phyloP scores from a whole-genome alignment of 2,113 vertebrate species.

The Hylia prasina region DNA sequence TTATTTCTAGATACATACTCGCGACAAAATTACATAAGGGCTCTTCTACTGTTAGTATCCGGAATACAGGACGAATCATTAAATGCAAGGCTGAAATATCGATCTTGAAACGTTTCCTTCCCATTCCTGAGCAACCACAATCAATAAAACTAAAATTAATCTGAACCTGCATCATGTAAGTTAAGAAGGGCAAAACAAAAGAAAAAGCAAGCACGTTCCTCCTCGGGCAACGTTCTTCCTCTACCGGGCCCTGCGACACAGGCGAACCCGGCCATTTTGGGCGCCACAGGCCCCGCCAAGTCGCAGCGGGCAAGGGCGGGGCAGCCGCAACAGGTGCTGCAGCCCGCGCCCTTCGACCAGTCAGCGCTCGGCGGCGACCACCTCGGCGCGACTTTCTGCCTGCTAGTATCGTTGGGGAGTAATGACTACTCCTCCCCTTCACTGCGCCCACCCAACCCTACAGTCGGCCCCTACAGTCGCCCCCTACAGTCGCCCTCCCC shows the following conservation, averaged over 20 bases:
- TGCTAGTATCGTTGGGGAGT: not conserved
- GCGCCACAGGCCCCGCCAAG: not conserved
- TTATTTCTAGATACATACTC: not conserved
- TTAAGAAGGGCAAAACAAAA: not conserved
- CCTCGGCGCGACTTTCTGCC: not conserved
- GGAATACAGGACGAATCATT: accelerated
- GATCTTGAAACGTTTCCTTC: not conserved
- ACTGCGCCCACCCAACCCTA: not conserved
- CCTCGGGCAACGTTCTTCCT: not conserved
- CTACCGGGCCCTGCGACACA: not conserved
- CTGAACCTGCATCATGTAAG: not conserved
- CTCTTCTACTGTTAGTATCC: not conserved
- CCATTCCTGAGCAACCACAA: not conserved
- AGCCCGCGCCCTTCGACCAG: not conserved
- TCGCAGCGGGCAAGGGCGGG: too few species aligned
- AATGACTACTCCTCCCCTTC: not conserved
- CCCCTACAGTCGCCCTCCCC: too few species aligned
- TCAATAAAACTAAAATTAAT: not conserved
- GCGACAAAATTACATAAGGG: not conserved
- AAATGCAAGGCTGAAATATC: accelerated
- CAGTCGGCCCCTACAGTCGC: too few species aligned
- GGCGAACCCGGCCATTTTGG: not conserved
- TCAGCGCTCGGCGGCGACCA: too few species aligned
- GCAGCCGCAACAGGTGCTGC: not conserved
- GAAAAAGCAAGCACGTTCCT: not conserved